Percentiles rank a stretch among this genome's conserved stretches.
Evolutionary conservation across 2,113 vertebrate species (phyloP).

Genomic region (Boleophthalmus pectinirostris): DNA sequence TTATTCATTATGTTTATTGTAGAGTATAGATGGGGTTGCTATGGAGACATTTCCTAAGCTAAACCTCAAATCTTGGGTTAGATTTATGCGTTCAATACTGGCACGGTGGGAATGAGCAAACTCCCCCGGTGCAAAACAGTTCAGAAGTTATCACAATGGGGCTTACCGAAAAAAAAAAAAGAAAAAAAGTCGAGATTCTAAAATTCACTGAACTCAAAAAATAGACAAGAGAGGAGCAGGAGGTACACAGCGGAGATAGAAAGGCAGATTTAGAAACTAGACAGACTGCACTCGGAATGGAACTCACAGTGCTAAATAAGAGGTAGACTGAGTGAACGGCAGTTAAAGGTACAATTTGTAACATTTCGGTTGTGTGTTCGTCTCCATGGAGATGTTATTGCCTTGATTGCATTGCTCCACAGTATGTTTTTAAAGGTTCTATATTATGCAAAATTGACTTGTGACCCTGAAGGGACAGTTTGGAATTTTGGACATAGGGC

Average conservation of each 20-base stretch:
- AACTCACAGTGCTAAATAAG: background rate
- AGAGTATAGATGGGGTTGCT: conserved; percentile 12
- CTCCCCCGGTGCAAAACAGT: conserved; percentile 28
- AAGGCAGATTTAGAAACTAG: background rate
- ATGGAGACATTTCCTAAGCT: conserved; percentile 11
- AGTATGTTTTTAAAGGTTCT: no score
- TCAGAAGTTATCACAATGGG: conserved; percentile 47
- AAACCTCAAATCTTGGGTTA: conserved; percentile 33
- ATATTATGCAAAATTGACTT: no score
- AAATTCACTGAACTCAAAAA: conserved; percentile 5
- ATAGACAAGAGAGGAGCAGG: background rate
- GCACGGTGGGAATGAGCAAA: conserved; percentile 41
- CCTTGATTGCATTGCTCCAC: no score
- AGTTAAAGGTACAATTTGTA: no score
- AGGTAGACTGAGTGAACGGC: background rate
- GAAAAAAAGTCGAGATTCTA: conserved; percentile 3
- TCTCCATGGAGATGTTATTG: no score
- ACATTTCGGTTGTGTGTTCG: no score
- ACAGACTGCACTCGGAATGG: conserved; percentile 9
- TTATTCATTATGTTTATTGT: conserved; percentile 59
- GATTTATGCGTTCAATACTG: conserved; percentile 56
- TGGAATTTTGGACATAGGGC: no score
- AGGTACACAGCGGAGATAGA: background rate
- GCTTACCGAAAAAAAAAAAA: conserved; percentile 18
- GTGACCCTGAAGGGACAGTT: no score